Percentiles rank a stretch among this genome's conserved stretches.
phyloP scores from a whole-genome alignment of 1,140 invertebrate genomes.

The Drosophila varians region DNA sequence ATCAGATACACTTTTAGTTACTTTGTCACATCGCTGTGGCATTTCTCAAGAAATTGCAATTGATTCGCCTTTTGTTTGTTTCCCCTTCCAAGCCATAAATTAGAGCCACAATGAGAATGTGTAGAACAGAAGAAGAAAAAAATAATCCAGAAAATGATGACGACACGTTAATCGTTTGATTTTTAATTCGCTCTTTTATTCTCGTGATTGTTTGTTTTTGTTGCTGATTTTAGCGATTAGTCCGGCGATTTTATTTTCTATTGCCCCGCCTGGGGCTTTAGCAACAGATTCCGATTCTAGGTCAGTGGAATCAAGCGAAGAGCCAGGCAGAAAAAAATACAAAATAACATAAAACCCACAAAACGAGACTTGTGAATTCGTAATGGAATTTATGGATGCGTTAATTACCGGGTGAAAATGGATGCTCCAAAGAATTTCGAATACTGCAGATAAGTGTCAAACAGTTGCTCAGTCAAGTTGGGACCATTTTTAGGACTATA shows the following conservation, averaged over 20 bases:
- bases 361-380: constrained; percentile 9
- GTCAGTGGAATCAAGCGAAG: constrained; percentile 45
- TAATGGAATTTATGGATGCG: constrained; percentile 14
- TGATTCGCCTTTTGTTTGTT: constrained; percentile 30
- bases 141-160: constrained; percentile 23
- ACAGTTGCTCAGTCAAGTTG: too few relatives aligned
- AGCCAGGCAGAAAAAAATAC: constrained; percentile 1
- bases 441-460: background rate
- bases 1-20: background rate
- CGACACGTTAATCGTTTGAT: constrained; percentile 13
- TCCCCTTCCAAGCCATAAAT: constrained; percentile 18
- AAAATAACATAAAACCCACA: background rate
- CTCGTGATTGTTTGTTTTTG: constrained; percentile 1
- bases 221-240: background rate
- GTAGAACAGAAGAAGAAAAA: background rate
- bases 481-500: too few relatives aligned
- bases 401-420: constrained; percentile 1
- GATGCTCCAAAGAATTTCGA: background rate
- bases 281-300: constrained; percentile 43
- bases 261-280: constrained; percentile 10
- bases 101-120: constrained; percentile 19
- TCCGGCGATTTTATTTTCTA: constrained; percentile 27
- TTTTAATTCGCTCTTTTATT: background rate
- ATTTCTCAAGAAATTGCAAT: constrained; percentile 9
- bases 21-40: background rate